A percentile compares a stretch with the other conserved stretches of the same genome.
Conservation (phyloP, 2,888 invertebrate species). For the Dryobotodes eremita region DNA sequence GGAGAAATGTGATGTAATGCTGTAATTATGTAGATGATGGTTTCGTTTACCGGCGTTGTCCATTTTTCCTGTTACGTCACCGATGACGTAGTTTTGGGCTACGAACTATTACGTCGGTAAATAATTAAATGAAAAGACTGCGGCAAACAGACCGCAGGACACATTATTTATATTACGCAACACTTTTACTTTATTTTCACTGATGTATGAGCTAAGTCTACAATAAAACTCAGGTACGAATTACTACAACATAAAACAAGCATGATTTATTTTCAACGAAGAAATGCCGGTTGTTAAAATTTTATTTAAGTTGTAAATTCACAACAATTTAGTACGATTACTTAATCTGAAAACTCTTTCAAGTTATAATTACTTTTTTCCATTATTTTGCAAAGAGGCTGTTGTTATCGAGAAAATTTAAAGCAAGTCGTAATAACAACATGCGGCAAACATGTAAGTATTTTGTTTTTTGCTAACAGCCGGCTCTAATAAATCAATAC, state of each 20-base stretch:
- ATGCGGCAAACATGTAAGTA: background rate
- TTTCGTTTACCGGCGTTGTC: constrained; percentile 69
- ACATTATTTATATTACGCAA: constrained; percentile 64
- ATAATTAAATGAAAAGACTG: constrained; percentile 77
- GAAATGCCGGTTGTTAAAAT: constrained; percentile 22
- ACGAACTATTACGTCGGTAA: constrained; percentile 72
- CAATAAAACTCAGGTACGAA: constrained; percentile 9
- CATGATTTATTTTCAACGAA: constrained; percentile 7
- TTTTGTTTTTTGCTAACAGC: background rate
- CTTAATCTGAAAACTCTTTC: constrained; percentile 1
- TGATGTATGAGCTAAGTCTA: constrained; percentile 17
- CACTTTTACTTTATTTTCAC: constrained; percentile 59
- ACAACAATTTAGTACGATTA: background rate
- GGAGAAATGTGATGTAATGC: constrained; percentile 61
- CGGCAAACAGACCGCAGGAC: constrained; percentile 63
- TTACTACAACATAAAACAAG: background rate
- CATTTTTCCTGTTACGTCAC: constrained; percentile 81
- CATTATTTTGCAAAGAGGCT: background rate
- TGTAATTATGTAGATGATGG: constrained; percentile 61
- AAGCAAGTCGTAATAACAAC: background rate
- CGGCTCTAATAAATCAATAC: constrained; percentile 14
- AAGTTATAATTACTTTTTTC: constrained; percentile 4
- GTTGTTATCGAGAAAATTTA: background rate
- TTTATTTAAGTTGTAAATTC: constrained; percentile 5
- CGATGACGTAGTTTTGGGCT: constrained; percentile 72